Conservation (phyloP, 2,888 invertebrate genomes). For the Apamea anceps region DNA sequence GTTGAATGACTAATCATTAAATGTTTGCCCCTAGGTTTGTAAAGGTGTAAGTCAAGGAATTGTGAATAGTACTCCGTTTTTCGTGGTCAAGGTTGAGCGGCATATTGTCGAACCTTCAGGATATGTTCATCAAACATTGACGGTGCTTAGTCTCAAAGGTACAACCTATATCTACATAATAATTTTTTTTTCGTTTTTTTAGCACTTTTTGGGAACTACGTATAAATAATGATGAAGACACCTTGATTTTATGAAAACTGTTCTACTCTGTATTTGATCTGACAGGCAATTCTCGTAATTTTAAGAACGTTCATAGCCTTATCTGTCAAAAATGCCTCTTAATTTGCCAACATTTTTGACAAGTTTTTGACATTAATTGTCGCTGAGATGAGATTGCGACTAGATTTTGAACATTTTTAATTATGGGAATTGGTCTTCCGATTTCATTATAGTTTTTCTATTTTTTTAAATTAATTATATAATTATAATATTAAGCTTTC, state of each 20-base stretch:
- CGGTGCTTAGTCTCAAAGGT: slow-evolving; percentile 89
- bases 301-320: not conserved
- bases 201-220: not conserved
- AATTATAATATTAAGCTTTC: no score
- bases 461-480: no score
- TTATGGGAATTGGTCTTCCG: not conserved
- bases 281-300: not conserved
- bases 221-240: not conserved
- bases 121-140: slow-evolving; percentile 87
- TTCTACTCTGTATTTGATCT: not conserved
- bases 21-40: slow-evolving; percentile 80
- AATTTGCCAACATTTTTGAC: not conserved
- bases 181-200: not conserved
- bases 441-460: not conserved
- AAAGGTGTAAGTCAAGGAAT: slow-evolving; percentile 88
- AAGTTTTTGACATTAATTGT: not conserved
- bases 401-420: not conserved
- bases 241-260: not conserved
- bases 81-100: slow-evolving; percentile 91
- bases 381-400: not conserved
- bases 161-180: not conserved
- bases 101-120: slow-evolving; percentile 90
- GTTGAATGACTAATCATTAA: not conserved
- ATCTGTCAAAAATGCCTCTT: not conserved
- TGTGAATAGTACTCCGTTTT: slow-evolving; percentile 87